Percentiles rank a stretch among this genome's conserved stretches.
Evolutionary conservation across 2,113 vertebrate genomes (phyloP).

Genomic region (Corythaeola cristata): DNA sequence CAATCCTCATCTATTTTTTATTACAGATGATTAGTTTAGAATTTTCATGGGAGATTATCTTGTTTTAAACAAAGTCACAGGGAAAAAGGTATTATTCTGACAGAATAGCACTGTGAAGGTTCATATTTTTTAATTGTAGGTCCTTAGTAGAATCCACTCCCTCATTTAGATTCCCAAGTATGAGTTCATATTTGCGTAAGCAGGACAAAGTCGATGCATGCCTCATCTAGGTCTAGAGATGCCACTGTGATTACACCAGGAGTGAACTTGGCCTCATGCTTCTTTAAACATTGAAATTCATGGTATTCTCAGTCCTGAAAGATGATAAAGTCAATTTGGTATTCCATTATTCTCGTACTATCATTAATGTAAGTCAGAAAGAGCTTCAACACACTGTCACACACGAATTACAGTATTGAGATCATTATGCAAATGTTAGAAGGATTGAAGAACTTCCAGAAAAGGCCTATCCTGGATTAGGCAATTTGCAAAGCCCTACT

Average conservation of each 20-base stretch:
- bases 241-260: neutral
- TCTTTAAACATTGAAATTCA: conserved; percentile 4
- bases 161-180: neutral
- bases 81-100: neutral
- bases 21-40: neutral
- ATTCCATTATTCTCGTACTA: neutral
- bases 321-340: neutral
- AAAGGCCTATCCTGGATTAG: conserved; percentile 23
- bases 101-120: neutral
- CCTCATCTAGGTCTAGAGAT: neutral
- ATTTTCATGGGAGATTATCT: neutral
- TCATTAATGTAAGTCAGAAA: conserved; percentile 25
- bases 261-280: neutral
- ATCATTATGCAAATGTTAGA: conserved; percentile 41
- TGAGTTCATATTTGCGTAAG: neutral
- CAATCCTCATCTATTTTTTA: conserved; percentile 14
- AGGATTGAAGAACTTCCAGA: conserved; percentile 49
- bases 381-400: neutral
- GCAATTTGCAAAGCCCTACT: conserved; percentile 15
- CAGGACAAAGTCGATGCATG: neutral
- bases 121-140: neutral
- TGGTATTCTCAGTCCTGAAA: neutral
- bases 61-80: neutral
- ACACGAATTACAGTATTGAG: conserved; percentile 13
- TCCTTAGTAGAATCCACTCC: neutral